Conservation (phyloP, 2,888 invertebrate genomes). For the Litoditis marina region DNA sequence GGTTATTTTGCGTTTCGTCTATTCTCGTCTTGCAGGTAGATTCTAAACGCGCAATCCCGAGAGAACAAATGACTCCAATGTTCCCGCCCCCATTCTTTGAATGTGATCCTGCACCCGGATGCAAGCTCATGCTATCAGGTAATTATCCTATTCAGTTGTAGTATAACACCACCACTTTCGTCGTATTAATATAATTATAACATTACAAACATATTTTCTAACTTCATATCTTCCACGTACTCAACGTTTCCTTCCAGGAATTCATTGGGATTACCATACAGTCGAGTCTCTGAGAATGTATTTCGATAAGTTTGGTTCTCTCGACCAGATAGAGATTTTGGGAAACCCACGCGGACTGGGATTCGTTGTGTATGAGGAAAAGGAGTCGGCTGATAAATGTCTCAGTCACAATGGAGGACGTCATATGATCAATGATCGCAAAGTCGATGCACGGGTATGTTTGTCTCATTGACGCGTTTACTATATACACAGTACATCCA, state of each 20-base stretch:
- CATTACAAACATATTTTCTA: not conserved
- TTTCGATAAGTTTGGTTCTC: constrained; percentile 56
- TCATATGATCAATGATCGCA: constrained; percentile 43
- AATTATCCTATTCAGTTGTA: not conserved
- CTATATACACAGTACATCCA: too few species aligned
- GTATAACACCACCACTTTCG: not conserved
- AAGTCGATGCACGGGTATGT: constrained; percentile 33
- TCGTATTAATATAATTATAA: not conserved
- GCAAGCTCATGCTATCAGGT: constrained; percentile 52
- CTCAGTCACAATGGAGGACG: constrained; percentile 36
- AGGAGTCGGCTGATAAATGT: constrained; percentile 48
- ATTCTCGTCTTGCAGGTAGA: constrained; percentile 41
- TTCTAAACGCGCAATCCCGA: constrained; percentile 60
- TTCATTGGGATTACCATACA: constrained; percentile 54
- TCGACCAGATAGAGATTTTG: constrained; percentile 58
- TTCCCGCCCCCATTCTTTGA: constrained; percentile 57
- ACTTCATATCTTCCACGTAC: too few species aligned
- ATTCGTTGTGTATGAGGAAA: constrained; percentile 57
- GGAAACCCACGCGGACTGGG: constrained; percentile 59
- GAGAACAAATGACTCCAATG: constrained; percentile 60
- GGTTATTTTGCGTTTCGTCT: not conserved
- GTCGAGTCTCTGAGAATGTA: constrained; percentile 56
- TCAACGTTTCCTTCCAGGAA: constrained; percentile 15
- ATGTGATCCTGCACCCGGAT: constrained; percentile 53
- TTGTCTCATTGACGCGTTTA: too few species aligned